A percentile compares a stretch with the other conserved stretches of the same genome.
Evolutionary conservation across 2,113 vertebrate species (phyloP).

Genomic region (Scytalopus superciliaris): DNA sequence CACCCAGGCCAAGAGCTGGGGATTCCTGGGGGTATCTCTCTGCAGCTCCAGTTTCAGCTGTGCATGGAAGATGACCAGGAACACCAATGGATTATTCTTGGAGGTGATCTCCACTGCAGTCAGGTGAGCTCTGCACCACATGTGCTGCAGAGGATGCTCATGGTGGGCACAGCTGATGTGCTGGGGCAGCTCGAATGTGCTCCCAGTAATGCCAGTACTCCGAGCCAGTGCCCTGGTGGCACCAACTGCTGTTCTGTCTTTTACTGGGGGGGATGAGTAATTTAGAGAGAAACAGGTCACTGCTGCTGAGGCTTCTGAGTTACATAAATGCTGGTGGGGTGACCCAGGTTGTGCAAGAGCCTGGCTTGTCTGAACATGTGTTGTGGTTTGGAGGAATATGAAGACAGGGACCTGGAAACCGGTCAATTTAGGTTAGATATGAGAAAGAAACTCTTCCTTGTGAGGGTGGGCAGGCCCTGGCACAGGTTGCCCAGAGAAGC

Average conservation of each 20-base stretch:
- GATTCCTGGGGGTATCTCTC: accelerated
- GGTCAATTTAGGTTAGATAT: neutral
- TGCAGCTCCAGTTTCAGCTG: neutral
- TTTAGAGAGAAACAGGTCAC: neutral
- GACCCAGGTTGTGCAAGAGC: neutral
- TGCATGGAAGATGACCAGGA: accelerated
- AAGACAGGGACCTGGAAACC: neutral
- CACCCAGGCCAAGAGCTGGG: accelerated
- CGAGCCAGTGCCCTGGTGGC: accelerated
- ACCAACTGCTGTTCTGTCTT: accelerated
- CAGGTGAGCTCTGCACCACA: neutral
- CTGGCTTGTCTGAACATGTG: neutral
- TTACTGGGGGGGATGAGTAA: neutral
- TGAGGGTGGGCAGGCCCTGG: neutral
- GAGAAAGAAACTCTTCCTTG: neutral
- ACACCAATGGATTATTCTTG: accelerated
- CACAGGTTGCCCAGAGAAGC: neutral
- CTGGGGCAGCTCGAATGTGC: neutral
- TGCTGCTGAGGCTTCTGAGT: neutral
- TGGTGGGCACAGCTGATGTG: neutral
- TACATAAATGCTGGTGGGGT: neutral
- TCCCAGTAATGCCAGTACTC: neutral
- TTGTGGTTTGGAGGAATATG: accelerated
- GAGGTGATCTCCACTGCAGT: neutral
- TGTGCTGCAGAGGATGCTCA: accelerated